Evolutionary conservation across 2,888 invertebrate genomes (phyloP).

Genomic region (Eilema caniola): DNA sequence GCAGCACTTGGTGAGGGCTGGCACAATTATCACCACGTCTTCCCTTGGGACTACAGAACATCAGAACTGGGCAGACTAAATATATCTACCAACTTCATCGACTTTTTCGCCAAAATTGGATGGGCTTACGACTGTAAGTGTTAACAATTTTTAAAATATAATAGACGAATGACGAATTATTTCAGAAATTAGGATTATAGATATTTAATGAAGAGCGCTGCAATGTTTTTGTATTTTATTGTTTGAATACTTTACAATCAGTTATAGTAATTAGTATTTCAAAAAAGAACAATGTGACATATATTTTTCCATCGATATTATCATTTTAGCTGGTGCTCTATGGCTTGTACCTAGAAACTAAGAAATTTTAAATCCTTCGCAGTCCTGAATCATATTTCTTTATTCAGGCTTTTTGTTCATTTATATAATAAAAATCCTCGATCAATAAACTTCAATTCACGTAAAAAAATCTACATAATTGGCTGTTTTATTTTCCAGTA

Average conservation of each 20-base stretch:
- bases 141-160: background rate
- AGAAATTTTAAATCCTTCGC: background rate
- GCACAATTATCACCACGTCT: slow-evolving; percentile 95
- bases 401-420: background rate
- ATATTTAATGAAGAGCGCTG: too few relatives aligned
- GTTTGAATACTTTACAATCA: too few relatives aligned
- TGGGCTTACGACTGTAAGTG: slow-evolving; percentile 92
- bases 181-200: too few relatives aligned
- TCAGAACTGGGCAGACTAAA: slow-evolving; percentile 91
- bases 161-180: too few relatives aligned
- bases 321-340: background rate
- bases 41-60: slow-evolving; percentile 91
- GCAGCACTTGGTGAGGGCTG: slow-evolving; percentile 93
- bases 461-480: background rate
- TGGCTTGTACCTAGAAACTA: background rate
- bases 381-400: background rate
- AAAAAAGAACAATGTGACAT: too few relatives aligned
- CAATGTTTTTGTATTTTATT: too few relatives aligned
- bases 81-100: slow-evolving; percentile 93
- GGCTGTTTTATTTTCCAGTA: slow-evolving; percentile 59
- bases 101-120: slow-evolving; percentile 92
- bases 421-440: background rate
- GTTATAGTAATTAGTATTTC: too few relatives aligned
- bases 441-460: background rate
- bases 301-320: too few relatives aligned